Evolutionary conservation across 2,797 vertebrate species (phyloP), one percentile per base, ranked within the genome.

Genomic region (Phalloptychus januarius): DNA sequence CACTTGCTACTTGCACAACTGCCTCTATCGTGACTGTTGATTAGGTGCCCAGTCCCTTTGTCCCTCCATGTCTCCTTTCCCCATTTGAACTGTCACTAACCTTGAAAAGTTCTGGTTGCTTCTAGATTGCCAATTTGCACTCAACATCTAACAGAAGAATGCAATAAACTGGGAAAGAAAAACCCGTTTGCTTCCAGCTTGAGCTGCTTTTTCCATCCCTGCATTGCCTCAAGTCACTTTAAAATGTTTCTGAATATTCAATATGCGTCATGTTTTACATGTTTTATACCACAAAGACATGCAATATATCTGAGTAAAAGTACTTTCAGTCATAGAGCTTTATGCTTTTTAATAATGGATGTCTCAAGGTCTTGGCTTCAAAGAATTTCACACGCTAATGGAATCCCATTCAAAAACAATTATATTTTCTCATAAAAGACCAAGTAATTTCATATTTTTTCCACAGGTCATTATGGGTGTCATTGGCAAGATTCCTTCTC

Each of bases 61-160:
- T 65, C 79, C 78, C 76, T 5, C 33, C 54, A 11, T 38, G 76
- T 83, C 79, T 78, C 45, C 33, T 6, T 42, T 71, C 25, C 40
- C 69, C 50, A 45, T 84, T 69, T 56, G 18, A 79, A 72, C 61
- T 50, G 11, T 65, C 69, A 72, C 42, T 44, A 48, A 48, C 76
- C 65, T 75, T 31, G 16, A 58, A 61, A 56, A 54, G 71, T 72
- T 79, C 85, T 40, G 36, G 77, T 79, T 81, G 70, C 75, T 71
- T 70, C 56, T 58, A 70, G 48, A 80, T 20, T 71, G 72, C 52
- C 61, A 80, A 52, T 52, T 70, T 77, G 44, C 5, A 58, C 33
- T 74, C n/a, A 83, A 71, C 25, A 63, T 73, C n/a, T 31, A 54
- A 83, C 71, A 80, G 71, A 78, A 18, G 73, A 75, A 84, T 38